phyloP scores from a whole-genome alignment of 2,797 vertebrate species.

The Centroberyx gerrardi region DNA sequence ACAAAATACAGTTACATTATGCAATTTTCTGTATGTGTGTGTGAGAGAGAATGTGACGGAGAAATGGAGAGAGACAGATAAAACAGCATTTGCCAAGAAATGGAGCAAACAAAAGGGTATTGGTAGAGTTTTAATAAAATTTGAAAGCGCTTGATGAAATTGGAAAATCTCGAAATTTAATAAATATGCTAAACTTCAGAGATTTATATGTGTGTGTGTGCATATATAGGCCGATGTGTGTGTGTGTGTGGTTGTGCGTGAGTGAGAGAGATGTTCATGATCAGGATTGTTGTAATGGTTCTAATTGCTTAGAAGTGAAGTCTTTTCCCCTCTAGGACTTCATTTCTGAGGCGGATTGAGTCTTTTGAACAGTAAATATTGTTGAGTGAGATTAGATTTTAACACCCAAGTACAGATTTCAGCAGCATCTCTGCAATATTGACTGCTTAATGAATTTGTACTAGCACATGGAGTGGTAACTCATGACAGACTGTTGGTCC shows the following conservation, averaged over 20 bases:
- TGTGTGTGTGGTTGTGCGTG: not conserved
- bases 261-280: conserved; percentile 19
- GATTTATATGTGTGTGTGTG: conserved; percentile 3
- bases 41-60: not conserved
- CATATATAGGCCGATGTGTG: conserved; percentile 2
- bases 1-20: not conserved
- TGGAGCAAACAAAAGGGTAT: conserved; percentile 11
- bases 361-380: conserved; percentile 45
- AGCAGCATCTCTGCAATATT: conserved; percentile 15
- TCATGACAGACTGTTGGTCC: conserved; percentile 30
- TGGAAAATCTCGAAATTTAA: conserved; percentile 11
- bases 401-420: conserved; percentile 24
- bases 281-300: conserved; percentile 12
- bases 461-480: conserved; percentile 13
- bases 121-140: not conserved
- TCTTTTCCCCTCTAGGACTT: conserved; percentile 18
- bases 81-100: not conserved
- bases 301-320: conserved; percentile 1
- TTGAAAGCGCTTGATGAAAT: not conserved
- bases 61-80: conserved; percentile 6
- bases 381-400: conserved; percentile 32
- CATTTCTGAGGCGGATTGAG: conserved; percentile 27
- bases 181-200: not conserved
- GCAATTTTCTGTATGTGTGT: not conserved
- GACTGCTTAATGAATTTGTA: conserved; percentile 41